These are phyloP conservation scores for Nanorana parkeri DNA, from an alignment of 2,113 vertebrate species.

Conservation along the genomic window DNA sequence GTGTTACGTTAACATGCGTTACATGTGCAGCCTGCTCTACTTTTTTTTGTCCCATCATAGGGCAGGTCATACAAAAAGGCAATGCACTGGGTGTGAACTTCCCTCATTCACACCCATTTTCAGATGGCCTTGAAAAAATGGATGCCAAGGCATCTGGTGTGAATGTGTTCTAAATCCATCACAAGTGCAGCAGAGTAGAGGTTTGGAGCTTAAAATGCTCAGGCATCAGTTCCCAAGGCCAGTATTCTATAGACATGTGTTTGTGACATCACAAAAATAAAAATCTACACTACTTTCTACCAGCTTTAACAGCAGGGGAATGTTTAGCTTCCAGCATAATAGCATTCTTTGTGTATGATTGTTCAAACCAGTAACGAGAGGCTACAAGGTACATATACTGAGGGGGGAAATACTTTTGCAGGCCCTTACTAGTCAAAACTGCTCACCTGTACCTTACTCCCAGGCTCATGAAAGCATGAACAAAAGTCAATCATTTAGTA, in stretches of 20 bases:
- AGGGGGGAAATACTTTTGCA: conserved; percentile 5
- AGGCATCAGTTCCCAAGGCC: neutral
- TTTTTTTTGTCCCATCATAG: no score
- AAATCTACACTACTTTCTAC: neutral
- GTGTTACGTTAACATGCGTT: no score
- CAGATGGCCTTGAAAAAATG: no score
- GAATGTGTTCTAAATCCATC: neutral
- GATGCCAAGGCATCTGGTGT: no score
- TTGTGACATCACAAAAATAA: no score
- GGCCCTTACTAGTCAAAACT: neutral
- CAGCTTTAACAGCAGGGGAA: conserved; percentile 15
- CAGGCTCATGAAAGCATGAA: neutral
- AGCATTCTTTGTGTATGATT: neutral
- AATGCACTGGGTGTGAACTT: no score
- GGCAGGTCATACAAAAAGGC: no score
- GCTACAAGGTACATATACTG: neutral
- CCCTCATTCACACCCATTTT: no score
- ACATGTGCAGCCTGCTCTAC: no score
- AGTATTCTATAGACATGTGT: neutral
- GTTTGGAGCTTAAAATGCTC: neutral
- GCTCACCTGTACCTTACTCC: neutral
- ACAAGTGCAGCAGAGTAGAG: neutral
- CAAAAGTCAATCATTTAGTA: neutral
- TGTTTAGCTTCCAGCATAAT: conserved; percentile 24
- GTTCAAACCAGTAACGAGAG: neutral